Percentiles rank a stretch among this genome's conserved stretches.
These are phyloP conservation scores for Morus bassanus DNA, from an alignment of 2,797 vertebrate genomes.

Conservation along the genomic window DNA sequence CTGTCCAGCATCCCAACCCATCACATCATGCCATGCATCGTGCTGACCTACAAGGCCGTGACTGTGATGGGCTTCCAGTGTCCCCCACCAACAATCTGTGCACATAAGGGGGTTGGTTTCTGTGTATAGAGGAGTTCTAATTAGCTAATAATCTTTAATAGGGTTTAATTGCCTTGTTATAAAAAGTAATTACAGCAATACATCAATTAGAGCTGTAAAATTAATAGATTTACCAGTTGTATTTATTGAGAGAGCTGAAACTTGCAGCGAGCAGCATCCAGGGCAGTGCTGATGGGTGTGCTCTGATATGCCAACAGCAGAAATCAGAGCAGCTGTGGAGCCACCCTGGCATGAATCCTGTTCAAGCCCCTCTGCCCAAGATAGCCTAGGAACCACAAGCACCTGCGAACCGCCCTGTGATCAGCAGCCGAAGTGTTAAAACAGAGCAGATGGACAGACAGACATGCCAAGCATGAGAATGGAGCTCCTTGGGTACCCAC, in stretches of 20 bases:
- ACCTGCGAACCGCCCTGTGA: neutral
- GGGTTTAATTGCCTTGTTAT: conserved; percentile 60
- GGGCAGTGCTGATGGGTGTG: neutral
- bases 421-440: neutral
- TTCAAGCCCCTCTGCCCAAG: no score
- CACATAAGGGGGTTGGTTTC: neutral
- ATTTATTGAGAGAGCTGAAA: neutral
- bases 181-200: conserved; percentile 57
- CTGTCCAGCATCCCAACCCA: neutral
- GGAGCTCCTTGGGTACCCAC: neutral
- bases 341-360: neutral
- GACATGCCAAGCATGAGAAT: neutral
- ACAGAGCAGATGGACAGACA: neutral
- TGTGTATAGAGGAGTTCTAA: neutral
- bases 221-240: conserved; percentile 49
- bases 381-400: neutral
- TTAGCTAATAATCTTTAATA: conserved; percentile 59
- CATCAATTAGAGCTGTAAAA: conserved; percentile 62
- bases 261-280: neutral
- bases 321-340: fast-evolving
- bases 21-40: fast-evolving
- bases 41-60: neutral
- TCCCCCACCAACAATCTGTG: neutral
- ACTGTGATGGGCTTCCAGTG: neutral
- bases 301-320: neutral